These are phyloP conservation scores for Catagonus wagneri DNA, from an alignment of 2,113 vertebrate species.

Conservation along the genomic window DNA sequence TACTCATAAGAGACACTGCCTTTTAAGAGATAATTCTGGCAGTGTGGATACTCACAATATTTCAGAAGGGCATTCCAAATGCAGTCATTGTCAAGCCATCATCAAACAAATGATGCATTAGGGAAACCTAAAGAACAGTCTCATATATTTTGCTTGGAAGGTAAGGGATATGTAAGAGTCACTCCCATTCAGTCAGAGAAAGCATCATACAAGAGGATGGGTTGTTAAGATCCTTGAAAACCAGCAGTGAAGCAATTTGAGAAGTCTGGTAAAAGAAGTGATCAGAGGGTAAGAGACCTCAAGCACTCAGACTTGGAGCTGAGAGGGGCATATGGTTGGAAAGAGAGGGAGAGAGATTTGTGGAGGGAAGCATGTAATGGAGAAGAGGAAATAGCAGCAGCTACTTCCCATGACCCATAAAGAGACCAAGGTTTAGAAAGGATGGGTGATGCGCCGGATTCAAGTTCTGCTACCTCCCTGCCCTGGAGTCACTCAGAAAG, in stretches of 20 bases:
- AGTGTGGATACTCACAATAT: neutral
- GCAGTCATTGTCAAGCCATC: neutral
- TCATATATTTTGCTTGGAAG: constrained; percentile 41
- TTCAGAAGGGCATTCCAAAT: neutral
- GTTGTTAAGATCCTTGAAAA: neutral
- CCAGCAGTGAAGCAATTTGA: neutral
- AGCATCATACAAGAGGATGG: neutral
- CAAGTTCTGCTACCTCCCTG: neutral
- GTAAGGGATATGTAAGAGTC: neutral
- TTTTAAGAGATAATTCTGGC: neutral
- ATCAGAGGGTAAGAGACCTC: neutral
- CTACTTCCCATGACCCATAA: neutral
- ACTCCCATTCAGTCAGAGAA: neutral
- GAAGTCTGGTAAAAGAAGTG: neutral
- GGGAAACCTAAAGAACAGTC: neutral
- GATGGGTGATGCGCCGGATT: neutral
- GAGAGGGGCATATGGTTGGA: no score
- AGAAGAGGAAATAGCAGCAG: neutral
- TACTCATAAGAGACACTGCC: neutral
- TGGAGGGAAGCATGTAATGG: neutral
- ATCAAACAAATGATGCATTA: neutral
- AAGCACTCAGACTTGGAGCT: neutral
- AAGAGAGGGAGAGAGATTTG: neutral
- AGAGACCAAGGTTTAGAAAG: neutral
- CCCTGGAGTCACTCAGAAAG: neutral